phyloP scores from a whole-genome alignment of 2,797 vertebrate genomes.

The Rhynchotus rufescens region DNA sequence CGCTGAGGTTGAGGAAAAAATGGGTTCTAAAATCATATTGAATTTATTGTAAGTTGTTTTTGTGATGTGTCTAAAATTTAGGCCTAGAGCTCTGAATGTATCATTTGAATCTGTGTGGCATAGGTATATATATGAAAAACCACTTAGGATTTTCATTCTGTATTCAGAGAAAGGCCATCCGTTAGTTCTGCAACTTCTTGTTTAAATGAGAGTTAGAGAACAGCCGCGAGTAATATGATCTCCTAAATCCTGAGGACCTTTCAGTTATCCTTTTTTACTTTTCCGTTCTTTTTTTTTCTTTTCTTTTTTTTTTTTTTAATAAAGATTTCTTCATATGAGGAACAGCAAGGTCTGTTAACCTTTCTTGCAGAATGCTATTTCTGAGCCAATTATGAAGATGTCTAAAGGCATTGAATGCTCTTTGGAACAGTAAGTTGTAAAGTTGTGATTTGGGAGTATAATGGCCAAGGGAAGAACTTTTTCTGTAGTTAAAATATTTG shows the following conservation, averaged over 20 bases:
- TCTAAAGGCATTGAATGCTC: constrained; percentile 67
- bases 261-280: neutral
- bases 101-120: neutral
- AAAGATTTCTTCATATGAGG: constrained; percentile 61
- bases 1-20: neutral
- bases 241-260: constrained; percentile 51
- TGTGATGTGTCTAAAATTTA: neutral
- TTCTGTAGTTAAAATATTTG: constrained; percentile 46
- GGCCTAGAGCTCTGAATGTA: neutral
- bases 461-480: constrained; percentile 53
- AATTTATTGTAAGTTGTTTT: neutral
- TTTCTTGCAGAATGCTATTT: constrained; percentile 64
- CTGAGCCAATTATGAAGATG: constrained; percentile 70
- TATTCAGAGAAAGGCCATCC: neutral
- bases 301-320: neutral
- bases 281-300: neutral
- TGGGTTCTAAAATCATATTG: neutral
- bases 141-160: neutral
- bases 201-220: constrained; percentile 19
- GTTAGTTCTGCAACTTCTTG: neutral
- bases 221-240: constrained; percentile 26
- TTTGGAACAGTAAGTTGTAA: constrained; percentile 33
- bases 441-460: constrained; percentile 66
- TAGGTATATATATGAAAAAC: neutral
- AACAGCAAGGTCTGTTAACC: constrained; percentile 69